A percentile compares a stretch with the other conserved stretches of the same genome.
phyloP scores from a whole-genome alignment of 2,888 invertebrate species.

The Pristionchus exspectatus region DNA sequence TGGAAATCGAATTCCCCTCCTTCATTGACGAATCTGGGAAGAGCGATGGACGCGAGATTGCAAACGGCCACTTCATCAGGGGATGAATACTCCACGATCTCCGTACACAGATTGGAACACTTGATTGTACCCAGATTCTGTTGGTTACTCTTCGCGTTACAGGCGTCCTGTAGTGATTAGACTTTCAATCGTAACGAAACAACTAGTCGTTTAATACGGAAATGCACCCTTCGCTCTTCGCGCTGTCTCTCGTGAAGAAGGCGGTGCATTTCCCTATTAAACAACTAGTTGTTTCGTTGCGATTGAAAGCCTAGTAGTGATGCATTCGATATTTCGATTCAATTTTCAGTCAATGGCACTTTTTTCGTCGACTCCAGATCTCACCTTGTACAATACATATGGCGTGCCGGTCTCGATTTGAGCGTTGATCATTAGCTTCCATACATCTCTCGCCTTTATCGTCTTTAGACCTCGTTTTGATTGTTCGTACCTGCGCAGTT shows the following conservation, averaged over 20 bases:
- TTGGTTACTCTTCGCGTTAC: conserved; percentile 97
- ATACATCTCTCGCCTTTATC: conserved; percentile 89
- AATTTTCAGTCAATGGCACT: too few relatives aligned
- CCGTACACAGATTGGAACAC: conserved; percentile 97
- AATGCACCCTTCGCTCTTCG: too few relatives aligned
- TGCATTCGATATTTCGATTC: too few relatives aligned
- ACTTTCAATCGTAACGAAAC: too few relatives aligned
- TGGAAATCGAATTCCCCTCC: conserved; percentile 88
- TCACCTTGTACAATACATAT: conserved; percentile 85
- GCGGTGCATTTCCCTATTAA: too few relatives aligned
- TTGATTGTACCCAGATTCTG: conserved; percentile 98
- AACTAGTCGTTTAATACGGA: too few relatives aligned
- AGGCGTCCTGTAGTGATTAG: conserved; percentile 88
- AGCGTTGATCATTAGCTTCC: conserved; percentile 94
- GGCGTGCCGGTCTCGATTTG: conserved; percentile 94
- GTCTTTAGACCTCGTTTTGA: conserved; percentile 79
- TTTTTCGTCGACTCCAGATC: not conserved
- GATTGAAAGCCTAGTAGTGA: too few relatives aligned
- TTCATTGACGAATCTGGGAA: conserved; percentile 91
- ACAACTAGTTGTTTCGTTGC: too few relatives aligned
- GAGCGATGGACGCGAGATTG: conserved; percentile 95
- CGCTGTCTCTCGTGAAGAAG: too few relatives aligned
- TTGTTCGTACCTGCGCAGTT: conserved; percentile 72
- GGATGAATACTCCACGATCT: conserved; percentile 92
- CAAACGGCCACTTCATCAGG: conserved; percentile 88